Evolutionary conservation across 1,140 invertebrate genomes (phyloP), one percentile per base, ranked within the genome.

Genomic region (Amyelois transitella): DNA sequence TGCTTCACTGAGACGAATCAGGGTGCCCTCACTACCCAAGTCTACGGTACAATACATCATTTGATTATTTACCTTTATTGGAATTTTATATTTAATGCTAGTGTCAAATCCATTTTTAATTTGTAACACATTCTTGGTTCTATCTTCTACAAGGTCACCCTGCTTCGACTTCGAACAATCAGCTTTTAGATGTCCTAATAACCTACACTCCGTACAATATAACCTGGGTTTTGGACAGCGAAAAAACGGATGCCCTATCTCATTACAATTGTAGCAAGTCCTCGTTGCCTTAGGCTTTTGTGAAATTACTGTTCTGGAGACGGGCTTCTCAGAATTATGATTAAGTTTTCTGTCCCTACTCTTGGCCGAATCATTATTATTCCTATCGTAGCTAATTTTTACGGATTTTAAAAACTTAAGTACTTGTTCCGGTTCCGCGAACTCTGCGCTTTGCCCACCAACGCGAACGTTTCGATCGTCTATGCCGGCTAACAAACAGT

Each of bases 231-330:
- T 53, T 44, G 49, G 21, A 22, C 56, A 58, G 12, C 50, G 38
- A 25, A 58, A 58, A 14, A 45, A 52, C n/a, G 22, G 43, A 43
- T 58, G 49, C 7, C 56, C 56, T 2, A 17, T 10, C 45, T 58
- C 56, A 19, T 58, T 58, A 21, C 56, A 58, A 48, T 58, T 58
- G 20, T 47, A 58, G 17, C 56, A 58, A 2, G 19, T 18, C 20
- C 12, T 43, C n/a, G 38, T 6, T 12, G 38, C 12, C 6, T 5
- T 28, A 28, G 25, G 25, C 25, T 12, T n/a, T n/a, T n/a, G 25
- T 6, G 25, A 28, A 28, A 28, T 12, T 6, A 28, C 25, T 12
- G 25, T 6, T 28, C 25, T 28, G 12, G 6, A 12, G 25, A 6
- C 25, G 12, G 6, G 25, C 12, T 5, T 28, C 12, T 28, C 12